phyloP scores from a whole-genome alignment of 2,888 invertebrate species.

The Drosophila paranaensis region DNA sequence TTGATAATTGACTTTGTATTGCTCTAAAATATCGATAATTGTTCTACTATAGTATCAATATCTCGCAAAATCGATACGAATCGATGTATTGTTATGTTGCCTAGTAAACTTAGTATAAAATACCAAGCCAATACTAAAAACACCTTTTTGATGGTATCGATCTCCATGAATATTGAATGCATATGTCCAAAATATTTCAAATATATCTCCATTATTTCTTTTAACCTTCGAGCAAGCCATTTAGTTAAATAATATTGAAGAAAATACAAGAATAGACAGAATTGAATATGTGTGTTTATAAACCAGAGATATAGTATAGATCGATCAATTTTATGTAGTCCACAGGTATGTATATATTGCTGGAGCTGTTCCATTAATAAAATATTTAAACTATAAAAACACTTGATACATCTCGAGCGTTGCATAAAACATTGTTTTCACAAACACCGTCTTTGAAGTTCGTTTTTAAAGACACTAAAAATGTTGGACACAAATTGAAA shows the following conservation, averaged over 20 bases:
- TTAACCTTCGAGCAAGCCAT: too few relatives aligned
- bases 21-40: neutral
- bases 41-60: neutral
- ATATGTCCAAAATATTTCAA: too few relatives aligned
- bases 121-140: too few relatives aligned
- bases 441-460: slow-evolving; percentile 20
- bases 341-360: too few relatives aligned
- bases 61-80: neutral
- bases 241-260: neutral
- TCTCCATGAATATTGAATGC: too few relatives aligned
- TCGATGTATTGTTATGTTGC: neutral
- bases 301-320: too few relatives aligned
- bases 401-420: slow-evolving; percentile 7
- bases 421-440: slow-evolving; percentile 10
- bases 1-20: neutral
- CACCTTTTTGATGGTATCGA: too few relatives aligned
- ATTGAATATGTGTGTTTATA: too few relatives aligned
- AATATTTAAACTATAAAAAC: neutral
- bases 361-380: neutral
- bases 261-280: too few relatives aligned
- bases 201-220: too few relatives aligned
- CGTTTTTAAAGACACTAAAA: slow-evolving; percentile 10
- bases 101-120: too few relatives aligned
- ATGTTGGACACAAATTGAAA: neutral
- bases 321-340: too few relatives aligned